These are phyloP conservation scores for Phalera bucephala DNA, from an alignment of 2,888 invertebrate species.

Conservation along the genomic window DNA sequence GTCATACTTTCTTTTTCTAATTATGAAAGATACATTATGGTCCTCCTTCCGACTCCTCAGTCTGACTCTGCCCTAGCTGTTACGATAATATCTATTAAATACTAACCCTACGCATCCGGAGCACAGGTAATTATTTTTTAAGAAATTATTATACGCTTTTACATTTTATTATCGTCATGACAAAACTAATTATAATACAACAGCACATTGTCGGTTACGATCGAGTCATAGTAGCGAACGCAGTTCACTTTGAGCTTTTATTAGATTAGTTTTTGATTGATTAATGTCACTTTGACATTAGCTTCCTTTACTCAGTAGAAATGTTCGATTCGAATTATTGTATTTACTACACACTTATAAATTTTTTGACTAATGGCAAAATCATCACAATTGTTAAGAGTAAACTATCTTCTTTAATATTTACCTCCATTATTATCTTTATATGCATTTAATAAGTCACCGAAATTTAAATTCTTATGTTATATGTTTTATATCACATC, in stretches of 20 bases:
- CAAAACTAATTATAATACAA: slow-evolving; percentile 27
- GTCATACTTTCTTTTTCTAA: slow-evolving; percentile 13
- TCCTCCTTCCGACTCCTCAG: slow-evolving; percentile 11
- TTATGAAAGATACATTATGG: slow-evolving; percentile 30
- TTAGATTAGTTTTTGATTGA: slow-evolving; percentile 46
- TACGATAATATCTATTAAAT: slow-evolving; percentile 17
- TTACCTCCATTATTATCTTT: slow-evolving; percentile 30
- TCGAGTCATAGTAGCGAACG: slow-evolving; percentile 36
- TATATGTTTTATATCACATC: slow-evolving; percentile 35
- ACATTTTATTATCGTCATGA: slow-evolving; percentile 33
- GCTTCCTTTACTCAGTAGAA: slow-evolving; percentile 50
- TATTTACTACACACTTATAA: slow-evolving; percentile 36
- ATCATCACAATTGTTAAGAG: slow-evolving; percentile 81
- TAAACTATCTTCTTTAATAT: slow-evolving; percentile 41
- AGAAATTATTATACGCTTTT: slow-evolving; percentile 30
- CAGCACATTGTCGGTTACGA: slow-evolving; percentile 37
- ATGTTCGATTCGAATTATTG: slow-evolving; percentile 35
- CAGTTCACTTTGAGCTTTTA: slow-evolving; percentile 53
- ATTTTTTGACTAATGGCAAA: slow-evolving; percentile 80
- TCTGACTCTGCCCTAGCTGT: slow-evolving; percentile 6
- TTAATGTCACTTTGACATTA: slow-evolving; percentile 41
- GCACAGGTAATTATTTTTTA: slow-evolving; percentile 63
- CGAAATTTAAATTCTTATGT: slow-evolving; percentile 25
- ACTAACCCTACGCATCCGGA: slow-evolving; percentile 56
- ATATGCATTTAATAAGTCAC: slow-evolving; percentile 51